Percentiles rank a stretch among this genome's conserved stretches.
These are phyloP conservation scores for Sitophilus oryzae DNA, from an alignment of 1,140 invertebrate genomes.

Conservation along the genomic window DNA sequence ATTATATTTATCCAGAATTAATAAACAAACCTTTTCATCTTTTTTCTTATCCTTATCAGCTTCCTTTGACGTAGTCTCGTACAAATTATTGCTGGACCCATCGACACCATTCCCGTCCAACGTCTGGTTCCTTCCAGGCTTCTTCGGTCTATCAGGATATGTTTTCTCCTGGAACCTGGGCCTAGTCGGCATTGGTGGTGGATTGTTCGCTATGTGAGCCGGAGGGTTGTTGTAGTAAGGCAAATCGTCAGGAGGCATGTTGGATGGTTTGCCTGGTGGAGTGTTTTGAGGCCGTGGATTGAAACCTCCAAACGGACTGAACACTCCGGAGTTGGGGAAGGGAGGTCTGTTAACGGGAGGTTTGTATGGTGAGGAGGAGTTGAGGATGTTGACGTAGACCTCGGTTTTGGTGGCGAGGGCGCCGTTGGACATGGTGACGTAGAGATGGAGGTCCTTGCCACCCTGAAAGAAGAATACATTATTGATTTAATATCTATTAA, in stretches of 20 bases:
- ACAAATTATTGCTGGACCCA: constrained; percentile 7
- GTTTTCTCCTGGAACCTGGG: constrained; percentile 29
- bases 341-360: constrained; percentile 20
- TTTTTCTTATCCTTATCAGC: background rate
- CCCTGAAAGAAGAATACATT: constrained; percentile 47
- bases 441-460: constrained; percentile 61
- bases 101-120: constrained; percentile 7
- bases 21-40: constrained; percentile 1
- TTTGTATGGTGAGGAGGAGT: constrained; percentile 37
- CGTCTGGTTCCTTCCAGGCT: constrained; percentile 12
- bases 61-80: constrained; percentile 23
- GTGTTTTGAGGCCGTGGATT: constrained; percentile 17
- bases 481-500: background rate
- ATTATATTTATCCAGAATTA: background rate
- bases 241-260: constrained; percentile 11
- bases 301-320: constrained; percentile 12
- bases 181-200: constrained; percentile 16
- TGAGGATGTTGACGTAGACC: constrained; percentile 59
- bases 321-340: constrained; percentile 8
- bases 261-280: constrained; percentile 7
- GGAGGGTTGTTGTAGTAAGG: constrained; percentile 21
- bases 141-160: constrained; percentile 28
- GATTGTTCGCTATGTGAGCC: constrained; percentile 25
- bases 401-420: constrained; percentile 62
- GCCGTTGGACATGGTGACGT: constrained; percentile 65